Percentiles rank a stretch among this genome's conserved stretches.
Conservation (phyloP, 2,797 vertebrate genomes). For the Sarcophilus harrisii region DNA sequence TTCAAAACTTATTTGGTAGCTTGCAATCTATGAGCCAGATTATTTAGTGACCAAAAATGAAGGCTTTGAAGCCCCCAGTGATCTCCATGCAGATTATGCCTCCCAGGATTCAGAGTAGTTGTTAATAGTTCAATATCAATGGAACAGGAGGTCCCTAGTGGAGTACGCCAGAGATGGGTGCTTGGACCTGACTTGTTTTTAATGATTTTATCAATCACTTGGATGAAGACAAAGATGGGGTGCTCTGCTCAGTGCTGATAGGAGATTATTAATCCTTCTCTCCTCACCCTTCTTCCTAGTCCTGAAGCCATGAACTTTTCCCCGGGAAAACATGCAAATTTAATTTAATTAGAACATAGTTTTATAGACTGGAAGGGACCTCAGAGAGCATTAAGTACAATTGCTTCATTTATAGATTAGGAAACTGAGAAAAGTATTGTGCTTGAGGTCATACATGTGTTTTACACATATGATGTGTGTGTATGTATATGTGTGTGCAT, state of each 20-base stretch:
- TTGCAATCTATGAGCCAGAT: neutral
- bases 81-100: neutral
- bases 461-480: neutral
- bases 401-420: neutral
- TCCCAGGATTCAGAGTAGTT: neutral
- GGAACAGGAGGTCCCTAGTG: neutral
- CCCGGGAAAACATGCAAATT: neutral
- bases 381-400: neutral
- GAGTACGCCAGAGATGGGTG: neutral
- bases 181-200: neutral
- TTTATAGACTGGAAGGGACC: neutral
- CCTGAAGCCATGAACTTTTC: neutral
- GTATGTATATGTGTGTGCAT: no score
- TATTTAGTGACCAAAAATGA: neutral
- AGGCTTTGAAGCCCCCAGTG: neutral
- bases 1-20: slow-evolving; percentile 44
- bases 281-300: neutral
- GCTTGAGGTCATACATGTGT: neutral
- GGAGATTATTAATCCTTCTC: neutral
- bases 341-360: slow-evolving; percentile 4
- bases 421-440: neutral
- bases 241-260: neutral
- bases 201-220: neutral
- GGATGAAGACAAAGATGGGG: neutral
- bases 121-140: neutral